Base-by-base conservation (phyloP, 1,140 invertebrate species). In the Sesamia nonagrioides region DNA sequence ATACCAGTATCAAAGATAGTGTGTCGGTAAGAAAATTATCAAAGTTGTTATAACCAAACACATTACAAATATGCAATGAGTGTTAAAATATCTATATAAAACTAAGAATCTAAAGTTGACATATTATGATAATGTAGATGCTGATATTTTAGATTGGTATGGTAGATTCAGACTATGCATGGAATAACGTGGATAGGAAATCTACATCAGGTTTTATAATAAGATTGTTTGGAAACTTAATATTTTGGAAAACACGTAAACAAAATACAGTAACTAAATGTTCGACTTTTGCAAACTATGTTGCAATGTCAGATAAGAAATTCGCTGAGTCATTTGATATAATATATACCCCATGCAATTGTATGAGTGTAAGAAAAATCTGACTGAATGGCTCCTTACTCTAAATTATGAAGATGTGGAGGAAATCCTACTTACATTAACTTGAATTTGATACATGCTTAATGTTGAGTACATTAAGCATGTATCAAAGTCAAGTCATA, bases 151-250 rank as follows among this genome's bases (percentile, higher is more conserved):
- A 56, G 78, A 91, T 85, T 90, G 88, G 84, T 79, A 83, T 56
- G 88, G n/a, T 88, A 60, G 90, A 91, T 83, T 76, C 91, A 73
- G 89, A 92, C 68, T 94, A 71, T 52, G 91, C 89, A 79, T 88
- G 84, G 74, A 90, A 92, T 86, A 87, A 79, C 80, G n/a, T 82
- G 8, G 86, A 92, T 81, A 83, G 89, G 77, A 91, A 91, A 7
- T 37, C 86, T 58, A 91, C 89, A 27, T 78, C 87, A 37, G 88
- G 88, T 74, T 88, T 85, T 88, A 58, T 91, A 9, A 86, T 88
- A 74, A 85, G 79, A 81, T 86, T 87, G 11, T 86, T 79, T 84
- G 83, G 83, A 80, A 92, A 87, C 76, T 37, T 82, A 69, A 86
- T 91, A 66, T 88, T 74, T 73, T 92, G 89, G 87, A 88, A 88